phyloP scores from a whole-genome alignment of 2,888 invertebrate species.

The Neelides folsomi region DNA sequence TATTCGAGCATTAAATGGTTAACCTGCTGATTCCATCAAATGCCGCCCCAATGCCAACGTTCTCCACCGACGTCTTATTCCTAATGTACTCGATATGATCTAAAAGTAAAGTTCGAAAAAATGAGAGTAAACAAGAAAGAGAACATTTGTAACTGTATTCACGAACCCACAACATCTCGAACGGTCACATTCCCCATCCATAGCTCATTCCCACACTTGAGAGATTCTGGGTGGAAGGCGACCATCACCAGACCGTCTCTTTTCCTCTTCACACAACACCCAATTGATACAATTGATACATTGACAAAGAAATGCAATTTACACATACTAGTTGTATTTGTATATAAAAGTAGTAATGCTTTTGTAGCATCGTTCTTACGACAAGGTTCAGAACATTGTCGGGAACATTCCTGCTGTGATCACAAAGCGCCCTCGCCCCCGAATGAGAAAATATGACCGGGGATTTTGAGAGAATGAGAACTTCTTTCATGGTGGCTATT shows the following conservation, averaged over 20 bases:
- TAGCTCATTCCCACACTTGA: conserved; percentile 33
- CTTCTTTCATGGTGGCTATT: conserved; percentile 48
- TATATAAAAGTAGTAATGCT: not conserved
- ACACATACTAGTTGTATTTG: not conserved
- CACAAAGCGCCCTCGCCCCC: conserved; percentile 47
- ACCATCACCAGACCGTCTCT: conserved; percentile 40
- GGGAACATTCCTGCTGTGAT: conserved; percentile 47
- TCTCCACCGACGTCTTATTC: conserved; percentile 19
- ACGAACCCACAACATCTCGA: conserved; percentile 36
- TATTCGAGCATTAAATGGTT: not conserved
- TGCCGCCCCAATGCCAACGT: conserved; percentile 27
- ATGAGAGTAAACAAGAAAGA: not conserved
- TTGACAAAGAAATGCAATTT: not conserved
- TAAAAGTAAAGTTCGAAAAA: conserved; percentile 7
- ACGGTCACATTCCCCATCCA: conserved; percentile 33
- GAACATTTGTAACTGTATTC: not conserved
- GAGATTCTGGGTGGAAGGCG: conserved; percentile 36
- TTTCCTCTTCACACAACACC: conserved; percentile 23
- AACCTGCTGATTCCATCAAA: conserved; percentile 25
- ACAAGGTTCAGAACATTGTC: conserved; percentile 47
- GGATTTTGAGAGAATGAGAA: conserved; percentile 47
- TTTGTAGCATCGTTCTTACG: conserved; percentile 37
- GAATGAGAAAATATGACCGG: conserved; percentile 42
- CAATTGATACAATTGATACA: not conserved
- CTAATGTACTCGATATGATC: conserved; percentile 28